Conservation (phyloP, 2,797 vertebrate genomes). For the Neosilurus mollespiculum region DNA sequence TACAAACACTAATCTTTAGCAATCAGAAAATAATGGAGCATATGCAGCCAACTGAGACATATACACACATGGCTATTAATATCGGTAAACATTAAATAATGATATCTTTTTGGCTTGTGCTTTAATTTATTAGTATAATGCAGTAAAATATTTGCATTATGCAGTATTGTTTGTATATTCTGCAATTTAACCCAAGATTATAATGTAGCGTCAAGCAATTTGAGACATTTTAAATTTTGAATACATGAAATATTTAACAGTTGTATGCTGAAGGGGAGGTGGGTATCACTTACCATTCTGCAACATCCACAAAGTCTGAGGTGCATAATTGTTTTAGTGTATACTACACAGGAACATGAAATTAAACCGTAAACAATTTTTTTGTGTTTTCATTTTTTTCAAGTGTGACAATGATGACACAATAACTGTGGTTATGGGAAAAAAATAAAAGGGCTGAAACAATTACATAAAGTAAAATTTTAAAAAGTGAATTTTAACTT, state of each 20-base stretch:
- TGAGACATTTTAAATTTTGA: neutral
- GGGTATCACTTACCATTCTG: no score
- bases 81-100: neutral
- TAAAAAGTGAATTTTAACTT: neutral
- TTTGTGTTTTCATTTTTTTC: no score
- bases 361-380: no score
- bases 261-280: no score
- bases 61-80: slow-evolving; percentile 1
- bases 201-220: neutral
- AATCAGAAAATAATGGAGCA: neutral
- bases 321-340: no score
- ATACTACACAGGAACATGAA: no score
- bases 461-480: neutral
- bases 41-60: neutral
- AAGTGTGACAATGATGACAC: neutral
- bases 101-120: neutral
- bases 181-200: neutral
- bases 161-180: neutral
- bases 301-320: no score
- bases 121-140: neutral
- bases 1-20: neutral
- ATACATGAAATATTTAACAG: neutral
- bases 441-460: no score
- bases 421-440: neutral
- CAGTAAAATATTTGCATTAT: slow-evolving; percentile 5